phyloP scores from a whole-genome alignment of 1,140 invertebrate species.

The Hyles euphorbiae region DNA sequence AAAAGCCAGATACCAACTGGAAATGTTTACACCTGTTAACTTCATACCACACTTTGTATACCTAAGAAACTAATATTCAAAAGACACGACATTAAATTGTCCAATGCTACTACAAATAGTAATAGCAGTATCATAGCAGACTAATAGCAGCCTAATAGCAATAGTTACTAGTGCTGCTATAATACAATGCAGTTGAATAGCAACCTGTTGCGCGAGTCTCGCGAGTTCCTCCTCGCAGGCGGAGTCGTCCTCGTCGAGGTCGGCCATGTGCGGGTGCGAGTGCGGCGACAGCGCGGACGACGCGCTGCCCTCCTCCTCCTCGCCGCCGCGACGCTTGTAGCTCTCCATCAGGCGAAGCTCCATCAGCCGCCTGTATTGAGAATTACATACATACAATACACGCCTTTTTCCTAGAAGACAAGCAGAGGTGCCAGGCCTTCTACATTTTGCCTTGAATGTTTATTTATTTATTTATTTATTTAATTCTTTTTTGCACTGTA shows the following conservation, averaged over 20 bases:
- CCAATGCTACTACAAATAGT: background rate
- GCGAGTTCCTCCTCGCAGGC: constrained; percentile 91
- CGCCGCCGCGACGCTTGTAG: constrained; percentile 75
- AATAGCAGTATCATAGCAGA: too few species aligned
- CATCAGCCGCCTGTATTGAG: constrained; percentile 55
- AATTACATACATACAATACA: background rate
- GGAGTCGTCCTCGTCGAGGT: constrained; percentile 95
- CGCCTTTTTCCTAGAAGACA: too few species aligned
- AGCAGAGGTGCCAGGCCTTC: too few species aligned
- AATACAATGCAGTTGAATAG: too few species aligned
- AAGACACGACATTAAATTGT: background rate
- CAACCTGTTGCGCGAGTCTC: constrained; percentile 81
- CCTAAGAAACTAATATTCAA: background rate
- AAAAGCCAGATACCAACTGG: too few species aligned
- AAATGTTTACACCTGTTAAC: too few species aligned
- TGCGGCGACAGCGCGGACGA: constrained; percentile 93
- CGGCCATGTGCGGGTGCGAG: constrained; percentile 96
- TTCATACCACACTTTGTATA: too few species aligned
- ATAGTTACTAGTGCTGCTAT: too few species aligned
- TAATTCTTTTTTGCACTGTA: too few species aligned
- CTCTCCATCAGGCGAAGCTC: constrained; percentile 66
- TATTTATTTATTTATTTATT: too few species aligned
- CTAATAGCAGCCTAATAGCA: too few species aligned
- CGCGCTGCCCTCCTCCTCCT: constrained; percentile 86
- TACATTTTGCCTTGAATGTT: too few species aligned